phyloP scores from a whole-genome alignment of 2,797 vertebrate genomes.

The Gila robusta region DNA sequence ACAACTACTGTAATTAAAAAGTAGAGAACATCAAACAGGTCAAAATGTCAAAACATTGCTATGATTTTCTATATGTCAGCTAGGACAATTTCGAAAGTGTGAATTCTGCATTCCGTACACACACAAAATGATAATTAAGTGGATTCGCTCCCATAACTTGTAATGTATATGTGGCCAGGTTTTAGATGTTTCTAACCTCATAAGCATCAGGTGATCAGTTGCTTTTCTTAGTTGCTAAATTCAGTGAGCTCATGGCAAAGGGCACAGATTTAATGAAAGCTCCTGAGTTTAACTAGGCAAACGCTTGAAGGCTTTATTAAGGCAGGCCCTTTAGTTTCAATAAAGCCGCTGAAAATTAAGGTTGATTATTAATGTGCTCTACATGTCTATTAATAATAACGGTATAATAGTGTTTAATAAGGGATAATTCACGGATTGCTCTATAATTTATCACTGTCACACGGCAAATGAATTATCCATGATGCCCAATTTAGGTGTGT shows the following conservation, averaged over 20 bases:
- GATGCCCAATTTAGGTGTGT: conserved; percentile 71
- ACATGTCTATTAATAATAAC: conserved; percentile 70
- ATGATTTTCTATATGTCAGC: background rate
- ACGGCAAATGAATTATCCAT: conserved; percentile 75
- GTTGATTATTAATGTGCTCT: conserved; percentile 69
- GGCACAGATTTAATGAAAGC: conserved; percentile 19
- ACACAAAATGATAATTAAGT: background rate
- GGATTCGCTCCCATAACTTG: background rate
- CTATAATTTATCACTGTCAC: conserved; percentile 78
- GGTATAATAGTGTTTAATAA: conserved; percentile 69
- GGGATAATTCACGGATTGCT: conserved; percentile 71
- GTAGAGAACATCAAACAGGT: background rate
- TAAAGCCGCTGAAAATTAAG: conserved; percentile 65
- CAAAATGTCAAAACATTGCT: background rate
- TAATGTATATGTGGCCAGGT: background rate
- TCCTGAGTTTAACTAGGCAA: conserved; percentile 15
- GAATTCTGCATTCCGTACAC: background rate
- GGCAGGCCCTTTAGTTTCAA: conserved; percentile 27
- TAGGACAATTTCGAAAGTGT: background rate
- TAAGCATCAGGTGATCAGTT: conserved; percentile 18
- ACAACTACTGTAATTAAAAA: background rate
- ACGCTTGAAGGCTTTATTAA: conserved; percentile 41
- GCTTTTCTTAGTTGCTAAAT: conserved; percentile 15
- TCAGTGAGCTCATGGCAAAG: background rate
- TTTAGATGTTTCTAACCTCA: conserved; percentile 9